Evolutionary conservation across 2,797 vertebrate genomes (phyloP).

Genomic region (Oryzias sinensis): DNA sequence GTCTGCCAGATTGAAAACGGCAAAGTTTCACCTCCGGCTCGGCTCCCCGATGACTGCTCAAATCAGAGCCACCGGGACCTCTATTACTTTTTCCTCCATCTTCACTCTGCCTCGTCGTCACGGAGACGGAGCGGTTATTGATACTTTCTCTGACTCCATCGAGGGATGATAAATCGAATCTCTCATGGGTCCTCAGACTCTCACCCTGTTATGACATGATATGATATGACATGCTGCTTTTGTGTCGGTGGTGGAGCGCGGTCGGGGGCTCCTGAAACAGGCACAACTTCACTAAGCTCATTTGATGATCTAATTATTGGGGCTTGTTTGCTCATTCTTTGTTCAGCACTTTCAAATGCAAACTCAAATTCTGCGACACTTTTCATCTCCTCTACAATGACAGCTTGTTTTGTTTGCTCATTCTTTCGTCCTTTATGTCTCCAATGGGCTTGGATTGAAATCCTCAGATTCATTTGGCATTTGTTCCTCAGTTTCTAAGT

Average conservation of each 20-base stretch:
- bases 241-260: constrained; percentile 20
- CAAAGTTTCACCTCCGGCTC: constrained; percentile 52
- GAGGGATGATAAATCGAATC: constrained; percentile 33
- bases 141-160: constrained; percentile 45
- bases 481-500: too few species aligned
- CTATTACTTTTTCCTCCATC: constrained; percentile 56
- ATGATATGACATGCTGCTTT: constrained; percentile 25
- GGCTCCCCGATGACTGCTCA: constrained; percentile 45
- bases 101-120: constrained; percentile 38
- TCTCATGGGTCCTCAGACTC: constrained; percentile 35
- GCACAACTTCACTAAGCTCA: constrained; percentile 27
- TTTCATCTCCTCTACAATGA: background rate
- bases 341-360: constrained; percentile 27
- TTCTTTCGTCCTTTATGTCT: constrained; percentile 13
- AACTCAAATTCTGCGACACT: constrained; percentile 22
- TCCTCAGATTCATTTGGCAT: too few species aligned
- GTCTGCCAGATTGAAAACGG: constrained; percentile 55
- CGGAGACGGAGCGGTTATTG: constrained; percentile 31
- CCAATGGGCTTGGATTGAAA: constrained; percentile 1
- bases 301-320: constrained; percentile 37
- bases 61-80: constrained; percentile 44
- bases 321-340: constrained; percentile 24
- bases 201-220: constrained; percentile 8
- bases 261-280: background rate
- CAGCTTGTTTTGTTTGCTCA: constrained; percentile 26